phyloP scores from a whole-genome alignment of 2,797 vertebrate species.

The Melanotaenia boesemani region DNA sequence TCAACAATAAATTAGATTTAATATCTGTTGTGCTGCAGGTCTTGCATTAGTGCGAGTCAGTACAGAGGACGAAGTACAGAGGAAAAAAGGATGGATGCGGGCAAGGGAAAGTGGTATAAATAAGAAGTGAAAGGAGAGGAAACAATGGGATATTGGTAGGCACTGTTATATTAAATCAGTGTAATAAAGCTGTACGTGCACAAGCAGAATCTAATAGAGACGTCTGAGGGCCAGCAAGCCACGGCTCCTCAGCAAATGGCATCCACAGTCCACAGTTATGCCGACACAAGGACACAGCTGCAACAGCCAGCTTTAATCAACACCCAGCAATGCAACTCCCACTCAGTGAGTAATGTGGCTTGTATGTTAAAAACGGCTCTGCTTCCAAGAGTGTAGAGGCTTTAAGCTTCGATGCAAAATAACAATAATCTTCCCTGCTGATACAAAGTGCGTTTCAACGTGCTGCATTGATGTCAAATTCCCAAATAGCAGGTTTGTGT shows the following conservation, averaged over 20 bases:
- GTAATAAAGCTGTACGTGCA: conserved; percentile 81
- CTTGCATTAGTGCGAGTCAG: conserved; percentile 37
- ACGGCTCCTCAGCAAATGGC: conserved; percentile 37
- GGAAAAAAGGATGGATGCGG: conserved; percentile 10
- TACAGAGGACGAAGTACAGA: conserved; percentile 8
- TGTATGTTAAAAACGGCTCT: conserved; percentile 42
- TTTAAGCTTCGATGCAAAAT: conserved; percentile 51
- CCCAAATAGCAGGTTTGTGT: conserved; percentile 36
- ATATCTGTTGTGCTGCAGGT: conserved; percentile 75
- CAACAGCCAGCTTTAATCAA: conserved; percentile 79
- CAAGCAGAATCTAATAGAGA: conserved; percentile 81
- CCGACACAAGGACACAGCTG: conserved; percentile 78
- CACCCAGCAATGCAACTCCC: conserved; percentile 58
- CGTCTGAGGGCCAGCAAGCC: conserved; percentile 56
- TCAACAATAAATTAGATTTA: conserved; percentile 84
- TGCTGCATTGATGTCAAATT: conserved; percentile 58
- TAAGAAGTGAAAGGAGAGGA: conserved; percentile 81
- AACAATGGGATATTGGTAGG: conserved; percentile 76
- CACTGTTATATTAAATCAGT: conserved; percentile 84
- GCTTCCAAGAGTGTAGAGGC: conserved; percentile 17
- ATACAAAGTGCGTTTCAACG: conserved; percentile 56
- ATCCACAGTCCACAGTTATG: conserved; percentile 40
- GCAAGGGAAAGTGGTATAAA: conserved; percentile 67
- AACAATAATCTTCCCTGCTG: conserved; percentile 37
- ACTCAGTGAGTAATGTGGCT: conserved; percentile 65